Evolutionary conservation across 2,888 invertebrate species (phyloP), one percentile per base, ranked within the genome.

Genomic region (Halictus quadricinctus): DNA sequence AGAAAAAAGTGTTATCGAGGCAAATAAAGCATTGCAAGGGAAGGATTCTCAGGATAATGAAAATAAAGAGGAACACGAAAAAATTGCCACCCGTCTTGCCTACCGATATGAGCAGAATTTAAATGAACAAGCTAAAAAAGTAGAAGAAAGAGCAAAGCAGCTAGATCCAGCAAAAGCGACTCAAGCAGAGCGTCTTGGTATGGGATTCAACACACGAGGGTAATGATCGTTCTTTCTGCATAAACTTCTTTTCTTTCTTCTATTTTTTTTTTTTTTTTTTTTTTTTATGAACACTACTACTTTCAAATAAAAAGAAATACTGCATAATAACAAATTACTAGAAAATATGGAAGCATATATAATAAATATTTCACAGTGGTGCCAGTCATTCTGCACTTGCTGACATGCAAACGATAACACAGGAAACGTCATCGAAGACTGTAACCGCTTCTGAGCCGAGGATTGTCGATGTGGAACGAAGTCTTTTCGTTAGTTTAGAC

Each of bases 341-440:
- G 13, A 74, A 43, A 41, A 29, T 60, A 41, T 77, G 58, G 48
- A 76, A 76, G 29, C 75, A 15, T 54, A 12, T 74, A 41, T 66
- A 77, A 79, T 79, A 72, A 76, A 73, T 75, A 72, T 25, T 76
- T 88, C 74, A 73, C 89, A 96, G 96, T 72, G 97, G 96, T 76
- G 96, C 97, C 18, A 97, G 97, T 87, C 98, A 98, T 95, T 98
- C 98, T 18, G 98, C 98, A 18, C 94, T 98, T 79, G 97, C 96
- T 81, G 99, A 98, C 94, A 99, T 99, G 98, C 97, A 97, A 93
- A 96, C 96, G 41, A 98, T 99, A 92, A 97, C 98, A 93, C 99
- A 99, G 95, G 97, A 98, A 93, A 92, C 94, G 13, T 94, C 95
- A 41, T 92, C 93, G 25, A 95, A 94, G 91, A 95, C 94, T 93